A percentile compares a stretch with the other conserved stretches of the same genome.
phyloP scores from a whole-genome alignment of 2,113 vertebrate genomes.

The Nyctereutes procyonoides region DNA sequence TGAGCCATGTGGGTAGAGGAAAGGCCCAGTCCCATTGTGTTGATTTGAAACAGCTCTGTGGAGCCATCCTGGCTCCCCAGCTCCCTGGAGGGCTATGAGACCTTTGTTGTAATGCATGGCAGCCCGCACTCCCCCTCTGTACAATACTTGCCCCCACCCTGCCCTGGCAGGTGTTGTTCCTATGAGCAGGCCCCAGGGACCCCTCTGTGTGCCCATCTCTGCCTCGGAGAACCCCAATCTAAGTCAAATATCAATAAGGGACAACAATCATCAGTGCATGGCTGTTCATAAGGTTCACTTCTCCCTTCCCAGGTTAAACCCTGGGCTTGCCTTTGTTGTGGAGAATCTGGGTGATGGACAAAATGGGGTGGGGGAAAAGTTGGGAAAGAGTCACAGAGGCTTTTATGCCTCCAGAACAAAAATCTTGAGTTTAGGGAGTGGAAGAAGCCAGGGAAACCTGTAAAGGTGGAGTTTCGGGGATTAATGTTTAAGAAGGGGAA shows the following conservation, averaged over 20 bases:
- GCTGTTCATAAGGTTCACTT: fast-evolving
- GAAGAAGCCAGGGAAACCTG: background rate
- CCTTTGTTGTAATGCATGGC: background rate
- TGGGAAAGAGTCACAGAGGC: background rate
- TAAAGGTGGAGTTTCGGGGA: background rate
- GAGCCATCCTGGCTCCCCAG: no score
- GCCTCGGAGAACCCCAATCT: background rate
- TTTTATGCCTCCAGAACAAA: background rate
- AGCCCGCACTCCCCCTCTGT: background rate
- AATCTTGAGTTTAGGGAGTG: background rate
- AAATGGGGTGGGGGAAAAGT: background rate
- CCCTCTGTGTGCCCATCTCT: background rate
- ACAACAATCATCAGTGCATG: fast-evolving
- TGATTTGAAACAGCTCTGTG: background rate
- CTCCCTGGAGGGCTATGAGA: background rate
- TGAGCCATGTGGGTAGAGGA: background rate
- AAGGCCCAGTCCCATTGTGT: background rate
- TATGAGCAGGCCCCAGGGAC: fast-evolving
- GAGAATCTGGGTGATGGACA: background rate
- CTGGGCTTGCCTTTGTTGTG: background rate
- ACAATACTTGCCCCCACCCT: background rate
- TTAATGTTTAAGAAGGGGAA: background rate
- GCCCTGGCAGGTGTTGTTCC: background rate
- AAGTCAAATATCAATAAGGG: no score
- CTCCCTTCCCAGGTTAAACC: background rate